Evolutionary conservation across 2,888 invertebrate species (phyloP).

Genomic region (Callosobruchus maculatus): DNA sequence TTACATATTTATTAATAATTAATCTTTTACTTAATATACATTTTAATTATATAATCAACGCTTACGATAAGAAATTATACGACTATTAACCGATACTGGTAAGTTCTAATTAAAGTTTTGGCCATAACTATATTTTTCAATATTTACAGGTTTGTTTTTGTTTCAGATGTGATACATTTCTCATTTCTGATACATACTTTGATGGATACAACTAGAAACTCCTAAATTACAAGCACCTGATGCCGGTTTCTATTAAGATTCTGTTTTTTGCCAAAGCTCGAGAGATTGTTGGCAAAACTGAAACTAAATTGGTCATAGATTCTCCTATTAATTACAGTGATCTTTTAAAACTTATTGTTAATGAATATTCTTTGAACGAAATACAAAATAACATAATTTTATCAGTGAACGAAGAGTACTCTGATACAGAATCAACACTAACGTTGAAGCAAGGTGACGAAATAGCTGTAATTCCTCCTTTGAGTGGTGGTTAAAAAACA

Average conservation of each 20-base stretch:
- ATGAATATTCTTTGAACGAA: conserved; percentile 60
- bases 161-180: no score
- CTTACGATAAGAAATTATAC: no score
- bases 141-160: no score
- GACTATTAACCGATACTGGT: neutral
- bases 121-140: no score
- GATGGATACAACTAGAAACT: no score
- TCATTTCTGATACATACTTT: no score
- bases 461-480: conserved; percentile 89
- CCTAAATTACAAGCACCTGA: no score
- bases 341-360: conserved; percentile 60
- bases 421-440: conserved; percentile 52
- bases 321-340: conserved; percentile 54
- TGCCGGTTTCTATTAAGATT: conserved; percentile 61
- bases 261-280: conserved; percentile 89
- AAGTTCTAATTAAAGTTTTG: no score
- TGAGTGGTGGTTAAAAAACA: conserved; percentile 79
- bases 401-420: conserved; percentile 81
- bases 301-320: conserved; percentile 55
- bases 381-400: conserved; percentile 71
- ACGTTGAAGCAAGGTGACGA: conserved; percentile 68
- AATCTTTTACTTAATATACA: no score
- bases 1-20: no score
- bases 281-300: conserved; percentile 69
- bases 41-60: no score